These are phyloP conservation scores for Cygnus olor DNA, from an alignment of 2,797 vertebrate species.

Conservation along the genomic window DNA sequence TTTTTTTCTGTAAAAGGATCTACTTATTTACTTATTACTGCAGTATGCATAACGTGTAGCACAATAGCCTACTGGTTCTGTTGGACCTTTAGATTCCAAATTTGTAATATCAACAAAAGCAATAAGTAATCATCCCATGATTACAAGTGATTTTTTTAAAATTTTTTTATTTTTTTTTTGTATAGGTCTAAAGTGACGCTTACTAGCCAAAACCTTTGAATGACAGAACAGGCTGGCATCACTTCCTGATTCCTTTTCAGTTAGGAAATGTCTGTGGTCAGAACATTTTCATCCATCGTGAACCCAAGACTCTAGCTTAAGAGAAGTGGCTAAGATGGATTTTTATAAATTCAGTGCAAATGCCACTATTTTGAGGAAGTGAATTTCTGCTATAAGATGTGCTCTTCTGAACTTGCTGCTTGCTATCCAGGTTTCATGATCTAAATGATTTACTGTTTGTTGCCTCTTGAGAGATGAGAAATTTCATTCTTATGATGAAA, in stretches of 20 bases:
- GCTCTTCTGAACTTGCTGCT: not conserved
- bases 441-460: slow-evolving; percentile 6
- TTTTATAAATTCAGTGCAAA: slow-evolving; percentile 53
- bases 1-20: not conserved
- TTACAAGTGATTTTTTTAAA: not conserved
- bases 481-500: slow-evolving; percentile 23
- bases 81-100: not conserved
- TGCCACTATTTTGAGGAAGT: slow-evolving; percentile 53
- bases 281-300: slow-evolving; percentile 8
- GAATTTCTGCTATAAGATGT: slow-evolving; percentile 6
- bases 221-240: slow-evolving; percentile 39
- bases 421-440: slow-evolving; percentile 43
- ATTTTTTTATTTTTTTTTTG: not conserved
- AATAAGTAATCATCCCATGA: not conserved
- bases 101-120: not conserved
- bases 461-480: not conserved
- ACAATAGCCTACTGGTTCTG: not conserved
- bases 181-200: not conserved
- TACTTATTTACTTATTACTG: not conserved
- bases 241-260: slow-evolving; percentile 31
- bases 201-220: slow-evolving; percentile 52
- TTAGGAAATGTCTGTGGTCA: slow-evolving; percentile 52
- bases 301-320: slow-evolving; percentile 15
- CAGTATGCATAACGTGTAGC: not conserved
- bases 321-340: slow-evolving; percentile 62